Evolutionary conservation across 1,140 invertebrate genomes (phyloP).

Genomic region (Drosophila athabasca): DNA sequence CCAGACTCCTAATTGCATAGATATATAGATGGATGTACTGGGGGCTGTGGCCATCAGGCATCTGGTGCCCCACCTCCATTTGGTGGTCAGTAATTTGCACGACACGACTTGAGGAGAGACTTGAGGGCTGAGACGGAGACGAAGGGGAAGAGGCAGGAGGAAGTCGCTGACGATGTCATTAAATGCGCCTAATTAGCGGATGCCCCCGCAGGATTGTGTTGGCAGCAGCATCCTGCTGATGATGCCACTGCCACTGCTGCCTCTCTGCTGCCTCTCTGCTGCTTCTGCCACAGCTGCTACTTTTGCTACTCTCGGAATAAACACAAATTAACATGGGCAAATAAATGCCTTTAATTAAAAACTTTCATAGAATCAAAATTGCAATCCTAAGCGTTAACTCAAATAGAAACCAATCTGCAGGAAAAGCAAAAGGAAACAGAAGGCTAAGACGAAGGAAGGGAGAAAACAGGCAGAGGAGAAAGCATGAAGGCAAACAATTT

Average conservation of each 20-base stretch:
- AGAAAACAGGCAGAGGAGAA: not conserved
- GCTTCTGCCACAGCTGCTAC: conserved; percentile 21
- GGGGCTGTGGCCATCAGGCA: no score
- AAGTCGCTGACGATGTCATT: conserved; percentile 48
- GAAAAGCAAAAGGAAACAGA: not conserved
- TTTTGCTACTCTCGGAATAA: conserved; percentile 21
- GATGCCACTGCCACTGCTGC: not conserved
- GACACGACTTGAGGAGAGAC: conserved; percentile 21
- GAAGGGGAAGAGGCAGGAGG: not conserved
- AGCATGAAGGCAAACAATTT: conserved; percentile 32
- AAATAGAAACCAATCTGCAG: conserved; percentile 13
- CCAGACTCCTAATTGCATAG: conserved; percentile 28
- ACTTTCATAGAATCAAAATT: conserved; percentile 35
- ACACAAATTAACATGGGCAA: conserved; percentile 26
- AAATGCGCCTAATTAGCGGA: conserved; percentile 61
- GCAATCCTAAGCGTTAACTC: conserved; percentile 34
- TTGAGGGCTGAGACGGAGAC: no score
- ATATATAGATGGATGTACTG: conserved; percentile 1
- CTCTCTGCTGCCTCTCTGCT: conserved; percentile 20
- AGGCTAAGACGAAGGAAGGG: conserved; percentile 1
- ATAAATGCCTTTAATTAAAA: conserved; percentile 51
- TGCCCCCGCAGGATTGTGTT: conserved; percentile 9
- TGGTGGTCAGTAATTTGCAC: conserved; percentile 54
- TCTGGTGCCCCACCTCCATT: conserved; percentile 14
- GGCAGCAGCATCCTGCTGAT: not conserved